A percentile compares a stretch with the other conserved stretches of the same genome.
Evolutionary conservation across 1,140 invertebrate species (phyloP).

Genomic region (Chelonus insularis): DNA sequence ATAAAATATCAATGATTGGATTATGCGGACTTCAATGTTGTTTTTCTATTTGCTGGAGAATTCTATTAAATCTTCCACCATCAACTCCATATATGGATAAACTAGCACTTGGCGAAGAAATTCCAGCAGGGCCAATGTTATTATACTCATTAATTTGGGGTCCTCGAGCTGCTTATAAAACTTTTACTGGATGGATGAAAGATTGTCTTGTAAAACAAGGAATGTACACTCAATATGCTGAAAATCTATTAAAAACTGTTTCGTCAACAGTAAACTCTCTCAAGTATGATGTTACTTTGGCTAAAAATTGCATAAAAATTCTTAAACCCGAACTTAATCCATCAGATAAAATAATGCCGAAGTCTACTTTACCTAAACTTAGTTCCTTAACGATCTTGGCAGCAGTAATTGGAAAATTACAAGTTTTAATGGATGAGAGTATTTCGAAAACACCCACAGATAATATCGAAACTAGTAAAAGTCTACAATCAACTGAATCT

Average conservation of each 20-base stretch:
- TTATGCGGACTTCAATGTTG: constrained; percentile 89
- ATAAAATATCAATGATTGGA: constrained; percentile 68
- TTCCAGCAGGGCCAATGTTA: constrained; percentile 63
- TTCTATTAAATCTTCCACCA: constrained; percentile 81
- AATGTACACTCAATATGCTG: constrained; percentile 80
- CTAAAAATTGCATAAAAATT: constrained; percentile 70
- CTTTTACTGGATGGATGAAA: constrained; percentile 71
- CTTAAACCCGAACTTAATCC: constrained; percentile 62
- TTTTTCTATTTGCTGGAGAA: constrained; percentile 82
- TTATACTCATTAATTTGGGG: constrained; percentile 77
- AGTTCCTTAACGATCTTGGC: constrained; percentile 70
- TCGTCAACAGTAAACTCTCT: constrained; percentile 67
- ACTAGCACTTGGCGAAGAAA: constrained; percentile 67
- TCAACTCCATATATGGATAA: constrained; percentile 84
- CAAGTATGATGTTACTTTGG: constrained; percentile 72
- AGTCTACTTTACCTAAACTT: constrained; percentile 65
- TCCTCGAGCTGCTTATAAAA: constrained; percentile 68
- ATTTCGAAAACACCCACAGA: constrained; percentile 42
- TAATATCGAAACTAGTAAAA: constrained; percentile 41
- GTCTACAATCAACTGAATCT: constrained; percentile 41
- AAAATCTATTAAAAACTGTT: constrained; percentile 74
- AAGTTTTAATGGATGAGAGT: constrained; percentile 66
- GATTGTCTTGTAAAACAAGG: constrained; percentile 89
- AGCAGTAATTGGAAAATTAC: constrained; percentile 70
- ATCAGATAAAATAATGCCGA: constrained; percentile 56